Conservation (phyloP, 2,888 invertebrate species). For the Drosophila nigricruria region DNA sequence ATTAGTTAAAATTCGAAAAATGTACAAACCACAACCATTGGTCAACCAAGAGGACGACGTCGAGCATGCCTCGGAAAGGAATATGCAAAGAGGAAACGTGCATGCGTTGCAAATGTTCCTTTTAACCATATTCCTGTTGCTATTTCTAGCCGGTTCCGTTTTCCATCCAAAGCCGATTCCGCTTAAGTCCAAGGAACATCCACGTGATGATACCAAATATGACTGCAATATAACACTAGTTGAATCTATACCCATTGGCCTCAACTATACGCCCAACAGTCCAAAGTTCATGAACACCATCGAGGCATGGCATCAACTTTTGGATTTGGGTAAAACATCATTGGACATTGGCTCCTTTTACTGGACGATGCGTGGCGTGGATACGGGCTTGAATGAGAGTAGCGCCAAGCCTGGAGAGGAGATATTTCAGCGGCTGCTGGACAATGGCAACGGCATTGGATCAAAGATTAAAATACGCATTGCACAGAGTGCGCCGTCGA, state of each 20-base stretch:
- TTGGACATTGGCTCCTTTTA: constrained; percentile 97
- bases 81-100: constrained; percentile 37
- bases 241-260: constrained; percentile 96
- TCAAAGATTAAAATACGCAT: constrained; percentile 89
- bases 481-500: constrained; percentile 94
- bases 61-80: constrained; percentile 32
- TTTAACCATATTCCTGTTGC: constrained; percentile 48
- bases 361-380: constrained; percentile 94
- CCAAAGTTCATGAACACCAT: constrained; percentile 90
- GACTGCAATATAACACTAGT: constrained; percentile 89
- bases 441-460: constrained; percentile 86
- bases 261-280: constrained; percentile 89
- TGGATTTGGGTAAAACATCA: constrained; percentile 90
- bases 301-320: constrained; percentile 92
- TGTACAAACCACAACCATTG: constrained; percentile 51
- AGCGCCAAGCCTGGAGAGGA: constrained; percentile 93
- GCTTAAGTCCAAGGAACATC: constrained; percentile 3
- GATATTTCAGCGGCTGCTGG: constrained; percentile 92
- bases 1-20: constrained; percentile 19
- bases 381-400: constrained; percentile 90
- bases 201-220: constrained; percentile 35
- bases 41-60: constrained; percentile 40
- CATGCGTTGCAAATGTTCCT: constrained; percentile 64
- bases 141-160: constrained; percentile 60
- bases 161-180: constrained; percentile 39